Conservation (phyloP, 64 coral and sea anemone species). For the Stylophora pistillata region DNA sequence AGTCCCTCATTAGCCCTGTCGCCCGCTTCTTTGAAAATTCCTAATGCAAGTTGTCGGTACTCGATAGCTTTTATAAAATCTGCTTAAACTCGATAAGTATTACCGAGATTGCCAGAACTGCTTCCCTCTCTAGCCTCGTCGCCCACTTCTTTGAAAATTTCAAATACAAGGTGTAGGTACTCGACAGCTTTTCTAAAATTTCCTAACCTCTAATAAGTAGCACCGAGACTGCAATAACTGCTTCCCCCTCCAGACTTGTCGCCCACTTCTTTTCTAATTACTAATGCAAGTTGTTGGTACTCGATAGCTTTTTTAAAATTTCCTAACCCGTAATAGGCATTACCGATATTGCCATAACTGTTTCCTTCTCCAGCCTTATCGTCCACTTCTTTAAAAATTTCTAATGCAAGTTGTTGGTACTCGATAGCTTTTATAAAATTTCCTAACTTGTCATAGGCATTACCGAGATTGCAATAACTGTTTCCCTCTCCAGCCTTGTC, state of each 20-base stretch:
- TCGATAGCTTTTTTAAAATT: constrained; percentile 24
- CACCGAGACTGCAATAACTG: neutral
- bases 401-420: neutral
- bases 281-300: neutral
- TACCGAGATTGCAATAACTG: neutral
- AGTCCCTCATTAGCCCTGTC: too few species aligned
- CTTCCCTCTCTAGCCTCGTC: too few species aligned
- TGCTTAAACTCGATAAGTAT: too few species aligned
- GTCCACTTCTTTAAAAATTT: neutral
- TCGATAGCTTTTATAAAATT: constrained; percentile 20
- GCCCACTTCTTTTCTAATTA: neutral
- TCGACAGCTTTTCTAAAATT: too few species aligned
- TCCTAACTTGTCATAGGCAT: neutral
- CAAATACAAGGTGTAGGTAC: too few species aligned
- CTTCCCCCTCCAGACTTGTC: neutral
- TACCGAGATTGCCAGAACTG: too few species aligned
- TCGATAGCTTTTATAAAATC: too few species aligned
- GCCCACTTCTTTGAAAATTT: too few species aligned
- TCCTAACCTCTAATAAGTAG: too few species aligned
- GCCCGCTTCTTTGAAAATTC: too few species aligned
- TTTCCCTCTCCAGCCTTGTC: too few species aligned
- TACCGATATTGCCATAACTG: neutral
- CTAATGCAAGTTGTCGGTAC: too few species aligned
- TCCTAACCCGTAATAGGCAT: neutral
- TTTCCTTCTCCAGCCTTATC: neutral